phyloP scores from a whole-genome alignment of 2,113 vertebrate genomes.

The Menidia beryllina region DNA sequence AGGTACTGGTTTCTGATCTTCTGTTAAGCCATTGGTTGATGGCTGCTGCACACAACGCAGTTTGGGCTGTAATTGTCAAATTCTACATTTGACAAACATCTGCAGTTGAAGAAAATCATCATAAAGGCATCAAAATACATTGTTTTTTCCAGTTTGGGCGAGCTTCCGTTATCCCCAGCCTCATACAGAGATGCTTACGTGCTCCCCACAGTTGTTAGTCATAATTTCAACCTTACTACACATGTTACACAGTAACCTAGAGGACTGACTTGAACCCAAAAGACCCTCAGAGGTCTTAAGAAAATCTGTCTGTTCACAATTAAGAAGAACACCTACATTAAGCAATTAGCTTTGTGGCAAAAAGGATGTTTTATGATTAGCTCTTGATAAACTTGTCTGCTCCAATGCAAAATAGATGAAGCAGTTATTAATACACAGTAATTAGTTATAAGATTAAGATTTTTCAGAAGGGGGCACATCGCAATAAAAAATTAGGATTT shows the following conservation, averaged over 20 bases:
- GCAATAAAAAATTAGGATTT: neutral
- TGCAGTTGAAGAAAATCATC: neutral
- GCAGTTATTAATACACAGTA: constrained; percentile 6
- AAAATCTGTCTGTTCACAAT: too few species aligned
- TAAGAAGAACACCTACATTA: too few species aligned
- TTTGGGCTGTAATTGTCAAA: neutral
- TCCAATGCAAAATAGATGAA: constrained; percentile 2
- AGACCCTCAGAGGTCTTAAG: neutral
- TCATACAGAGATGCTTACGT: neutral
- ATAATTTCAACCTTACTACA: too few species aligned
- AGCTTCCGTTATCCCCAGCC: neutral
- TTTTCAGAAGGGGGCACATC: neutral
- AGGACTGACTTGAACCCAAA: neutral
- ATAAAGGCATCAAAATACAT: neutral
- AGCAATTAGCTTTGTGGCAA: too few species aligned
- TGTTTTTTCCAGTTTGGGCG: neutral
- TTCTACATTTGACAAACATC: too few species aligned
- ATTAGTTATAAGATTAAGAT: constrained; percentile 17
- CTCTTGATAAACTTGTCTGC: constrained; percentile 16
- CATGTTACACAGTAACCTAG: neutral
- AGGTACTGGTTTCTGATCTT: neutral
- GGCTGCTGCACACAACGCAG: too few species aligned
- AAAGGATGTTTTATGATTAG: constrained; percentile 25
- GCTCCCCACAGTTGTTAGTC: neutral
- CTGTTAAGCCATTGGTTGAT: neutral